phyloP scores from a whole-genome alignment of 2,113 vertebrate species.

The Puma concolor region DNA sequence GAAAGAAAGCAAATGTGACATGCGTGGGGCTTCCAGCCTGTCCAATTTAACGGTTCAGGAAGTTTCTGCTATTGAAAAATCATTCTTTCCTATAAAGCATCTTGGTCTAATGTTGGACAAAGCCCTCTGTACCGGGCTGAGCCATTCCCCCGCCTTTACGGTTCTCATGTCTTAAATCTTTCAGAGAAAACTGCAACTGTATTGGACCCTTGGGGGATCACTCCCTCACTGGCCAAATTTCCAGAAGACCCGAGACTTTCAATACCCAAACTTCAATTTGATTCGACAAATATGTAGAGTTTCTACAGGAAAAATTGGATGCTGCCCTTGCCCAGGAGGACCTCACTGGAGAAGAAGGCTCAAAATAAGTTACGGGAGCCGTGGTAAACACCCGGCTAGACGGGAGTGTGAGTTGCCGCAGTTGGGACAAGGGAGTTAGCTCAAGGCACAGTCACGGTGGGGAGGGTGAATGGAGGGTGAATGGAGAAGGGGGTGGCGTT shows the following conservation, averaged over 20 bases:
- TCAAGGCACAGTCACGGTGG: rapidly evolving
- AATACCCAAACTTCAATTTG: neutral
- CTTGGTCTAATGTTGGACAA: neutral
- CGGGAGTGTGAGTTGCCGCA: rapidly evolving
- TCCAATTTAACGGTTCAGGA: neutral
- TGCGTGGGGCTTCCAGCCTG: neutral
- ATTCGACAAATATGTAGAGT: neutral
- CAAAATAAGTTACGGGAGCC: rapidly evolving
- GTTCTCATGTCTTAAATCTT: neutral
- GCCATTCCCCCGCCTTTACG: neutral
- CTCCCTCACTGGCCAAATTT: neutral
- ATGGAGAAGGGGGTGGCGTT: too few relatives aligned
- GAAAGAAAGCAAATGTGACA: neutral
- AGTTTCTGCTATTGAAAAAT: neutral
- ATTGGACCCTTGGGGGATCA: neutral
- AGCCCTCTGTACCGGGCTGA: neutral
- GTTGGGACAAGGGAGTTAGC: too few relatives aligned
- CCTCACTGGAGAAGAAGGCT: neutral
- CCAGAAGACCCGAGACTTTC: neutral
- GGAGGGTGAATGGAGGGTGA: neutral
- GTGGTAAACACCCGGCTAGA: neutral
- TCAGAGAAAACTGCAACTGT: slow-evolving; percentile 11
- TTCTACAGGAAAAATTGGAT: neutral
- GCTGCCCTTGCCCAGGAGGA: neutral
- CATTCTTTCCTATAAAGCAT: neutral